These are phyloP conservation scores for Hiodon tergisus DNA, from an alignment of 2,113 vertebrate species.

Conservation along the genomic window DNA sequence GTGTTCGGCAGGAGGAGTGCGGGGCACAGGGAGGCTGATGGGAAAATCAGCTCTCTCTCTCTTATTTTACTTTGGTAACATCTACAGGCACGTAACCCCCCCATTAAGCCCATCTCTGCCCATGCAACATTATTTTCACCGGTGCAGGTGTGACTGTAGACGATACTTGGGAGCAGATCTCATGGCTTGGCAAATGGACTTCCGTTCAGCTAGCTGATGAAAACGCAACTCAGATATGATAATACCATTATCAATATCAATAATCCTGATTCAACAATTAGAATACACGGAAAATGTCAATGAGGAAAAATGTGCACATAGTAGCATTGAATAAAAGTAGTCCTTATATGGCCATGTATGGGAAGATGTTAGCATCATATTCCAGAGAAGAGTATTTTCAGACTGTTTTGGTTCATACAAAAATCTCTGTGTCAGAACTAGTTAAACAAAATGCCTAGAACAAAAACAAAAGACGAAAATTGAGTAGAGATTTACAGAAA, in stretches of 20 bases:
- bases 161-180: too few relatives aligned
- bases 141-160: too few relatives aligned
- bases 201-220: neutral
- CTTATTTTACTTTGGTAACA: too few relatives aligned
- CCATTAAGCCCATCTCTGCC: too few relatives aligned
- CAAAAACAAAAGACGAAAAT: too few relatives aligned
- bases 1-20: slow-evolving; percentile 35
- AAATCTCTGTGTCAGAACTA: slow-evolving; percentile 11
- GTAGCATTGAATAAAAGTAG: slow-evolving; percentile 4
- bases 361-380: slow-evolving; percentile 9
- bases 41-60: slow-evolving; percentile 11
- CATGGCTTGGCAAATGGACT: neutral
- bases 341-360: neutral
- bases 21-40: slow-evolving; percentile 50
- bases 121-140: too few relatives aligned
- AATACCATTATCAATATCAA: too few relatives aligned
- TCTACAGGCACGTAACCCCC: too few relatives aligned
- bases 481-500: too few relatives aligned
- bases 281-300: neutral
- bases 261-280: neutral
- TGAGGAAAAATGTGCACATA: neutral
- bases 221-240: neutral
- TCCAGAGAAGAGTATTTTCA: slow-evolving; percentile 5
- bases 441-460: neutral
- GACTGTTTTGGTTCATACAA: slow-evolving; percentile 8